Evolutionary conservation across 1,140 invertebrate genomes (phyloP).

Genomic region (Bombus confusus): DNA sequence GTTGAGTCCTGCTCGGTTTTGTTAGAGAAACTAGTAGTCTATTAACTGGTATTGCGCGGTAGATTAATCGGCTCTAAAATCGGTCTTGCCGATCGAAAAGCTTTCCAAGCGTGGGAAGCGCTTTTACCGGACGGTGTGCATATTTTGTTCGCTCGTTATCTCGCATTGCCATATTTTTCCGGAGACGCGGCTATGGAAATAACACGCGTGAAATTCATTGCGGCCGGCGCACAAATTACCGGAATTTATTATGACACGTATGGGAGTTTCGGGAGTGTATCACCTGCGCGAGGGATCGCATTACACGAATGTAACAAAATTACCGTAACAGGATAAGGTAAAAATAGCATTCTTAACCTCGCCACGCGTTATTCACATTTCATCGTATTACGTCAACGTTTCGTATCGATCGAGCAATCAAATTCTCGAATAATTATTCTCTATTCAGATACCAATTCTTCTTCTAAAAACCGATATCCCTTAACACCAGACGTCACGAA

Average conservation of each 20-base stretch:
- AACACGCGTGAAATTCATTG: conserved; percentile 45
- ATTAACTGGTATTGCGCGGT: not conserved
- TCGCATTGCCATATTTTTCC: conserved; percentile 16
- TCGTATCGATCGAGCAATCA: not conserved
- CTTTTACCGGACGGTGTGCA: not conserved
- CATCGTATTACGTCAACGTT: not conserved
- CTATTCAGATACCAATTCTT: too few relatives aligned
- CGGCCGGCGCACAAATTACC: conserved; percentile 23
- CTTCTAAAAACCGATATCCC: too few relatives aligned
- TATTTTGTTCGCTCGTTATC: conserved; percentile 40
- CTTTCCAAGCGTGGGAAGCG: not conserved
- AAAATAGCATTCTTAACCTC: not conserved
- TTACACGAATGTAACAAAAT: conserved; percentile 12
- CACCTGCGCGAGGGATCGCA: not conserved
- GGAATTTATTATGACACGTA: conserved; percentile 39
- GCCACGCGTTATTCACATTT: not conserved
- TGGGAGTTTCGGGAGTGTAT: not conserved
- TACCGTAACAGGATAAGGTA: not conserved
- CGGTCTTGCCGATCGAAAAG: not conserved
- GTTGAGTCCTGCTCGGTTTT: not conserved
- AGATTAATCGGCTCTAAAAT: not conserved
- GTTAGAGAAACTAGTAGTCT: too few relatives aligned
- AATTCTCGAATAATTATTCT: not conserved
- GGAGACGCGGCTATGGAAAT: conserved; percentile 19
- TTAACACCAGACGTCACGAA: too few relatives aligned